phyloP scores from a whole-genome alignment of 2,113 vertebrate genomes.

The Protomyctophum bolini region DNA sequence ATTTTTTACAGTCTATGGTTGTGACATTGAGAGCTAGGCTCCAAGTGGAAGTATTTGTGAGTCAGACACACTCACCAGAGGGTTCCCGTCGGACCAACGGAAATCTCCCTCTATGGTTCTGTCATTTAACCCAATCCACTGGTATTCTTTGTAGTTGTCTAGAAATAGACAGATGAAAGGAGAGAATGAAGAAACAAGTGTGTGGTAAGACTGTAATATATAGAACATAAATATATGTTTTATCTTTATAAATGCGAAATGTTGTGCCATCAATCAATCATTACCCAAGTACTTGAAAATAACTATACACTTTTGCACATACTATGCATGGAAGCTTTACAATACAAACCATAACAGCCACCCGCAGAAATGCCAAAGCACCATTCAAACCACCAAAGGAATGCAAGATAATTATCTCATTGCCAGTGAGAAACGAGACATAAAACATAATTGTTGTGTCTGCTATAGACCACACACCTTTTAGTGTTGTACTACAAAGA shows the following conservation, averaged over 20 bases:
- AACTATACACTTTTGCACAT: neutral
- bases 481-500: neutral
- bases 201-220: too few relatives aligned
- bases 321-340: neutral
- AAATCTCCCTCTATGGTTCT: conserved; percentile 93
- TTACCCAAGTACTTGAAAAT: neutral
- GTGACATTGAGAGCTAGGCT: too few relatives aligned
- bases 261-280: too few relatives aligned
- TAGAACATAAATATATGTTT: too few relatives aligned
- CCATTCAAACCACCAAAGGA: conserved; percentile 14
- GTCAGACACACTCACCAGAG: conserved; percentile 81
- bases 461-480: conserved; percentile 6
- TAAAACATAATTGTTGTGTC: conserved; percentile 38
- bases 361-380: neutral
- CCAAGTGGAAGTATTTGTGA: neutral
- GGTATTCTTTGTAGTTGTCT: conserved; percentile 91
- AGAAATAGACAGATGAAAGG: neutral
- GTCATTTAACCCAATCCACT: conserved; percentile 95
- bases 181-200: neutral
- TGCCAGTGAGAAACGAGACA: conserved; percentile 18
- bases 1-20: too few relatives aligned
- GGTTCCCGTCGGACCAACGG: conserved; percentile 92
- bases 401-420: conserved; percentile 56
- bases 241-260: too few relatives aligned
- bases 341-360: neutral